Conservation (phyloP, 2,113 vertebrate genomes). For the Plecturocebus donacophilus region DNA sequence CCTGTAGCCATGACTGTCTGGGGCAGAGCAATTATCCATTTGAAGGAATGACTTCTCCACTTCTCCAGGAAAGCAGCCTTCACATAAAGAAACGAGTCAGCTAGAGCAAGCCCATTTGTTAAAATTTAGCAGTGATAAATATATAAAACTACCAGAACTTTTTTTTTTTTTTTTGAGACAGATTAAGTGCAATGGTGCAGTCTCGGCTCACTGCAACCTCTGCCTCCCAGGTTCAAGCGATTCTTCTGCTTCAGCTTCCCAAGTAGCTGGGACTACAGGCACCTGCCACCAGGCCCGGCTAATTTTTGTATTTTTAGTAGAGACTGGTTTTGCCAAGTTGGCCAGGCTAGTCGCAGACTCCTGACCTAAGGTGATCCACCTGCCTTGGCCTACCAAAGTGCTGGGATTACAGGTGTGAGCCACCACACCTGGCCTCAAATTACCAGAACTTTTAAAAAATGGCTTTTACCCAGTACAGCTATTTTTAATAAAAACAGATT, state of each 20-base stretch:
- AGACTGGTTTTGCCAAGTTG: too few species aligned
- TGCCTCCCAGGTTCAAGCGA: too few species aligned
- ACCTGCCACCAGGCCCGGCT: too few species aligned
- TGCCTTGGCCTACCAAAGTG: too few species aligned
- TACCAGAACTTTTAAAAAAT: neutral
- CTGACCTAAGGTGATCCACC: too few species aligned
- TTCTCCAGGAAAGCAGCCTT: neutral
- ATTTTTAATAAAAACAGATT: neutral
- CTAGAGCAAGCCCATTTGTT: neutral
- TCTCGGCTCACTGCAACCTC: neutral
- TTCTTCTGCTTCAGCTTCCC: too few species aligned
- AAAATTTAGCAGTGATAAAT: neutral
- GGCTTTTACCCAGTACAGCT: neutral
- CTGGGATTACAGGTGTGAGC: too few species aligned
- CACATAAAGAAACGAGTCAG: neutral
- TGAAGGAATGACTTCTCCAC: neutral
- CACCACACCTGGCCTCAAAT: neutral
- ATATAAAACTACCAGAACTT: slow-evolving; percentile 16
- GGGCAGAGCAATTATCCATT: neutral
- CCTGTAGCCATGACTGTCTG: neutral
- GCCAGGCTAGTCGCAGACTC: too few species aligned
- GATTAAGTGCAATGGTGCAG: too few species aligned
- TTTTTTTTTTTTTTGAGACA: too few species aligned
- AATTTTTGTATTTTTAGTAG: too few species aligned
- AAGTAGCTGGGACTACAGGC: too few species aligned